phyloP scores from a whole-genome alignment of 2,113 vertebrate species.

The Pachypanchax playfairii region DNA sequence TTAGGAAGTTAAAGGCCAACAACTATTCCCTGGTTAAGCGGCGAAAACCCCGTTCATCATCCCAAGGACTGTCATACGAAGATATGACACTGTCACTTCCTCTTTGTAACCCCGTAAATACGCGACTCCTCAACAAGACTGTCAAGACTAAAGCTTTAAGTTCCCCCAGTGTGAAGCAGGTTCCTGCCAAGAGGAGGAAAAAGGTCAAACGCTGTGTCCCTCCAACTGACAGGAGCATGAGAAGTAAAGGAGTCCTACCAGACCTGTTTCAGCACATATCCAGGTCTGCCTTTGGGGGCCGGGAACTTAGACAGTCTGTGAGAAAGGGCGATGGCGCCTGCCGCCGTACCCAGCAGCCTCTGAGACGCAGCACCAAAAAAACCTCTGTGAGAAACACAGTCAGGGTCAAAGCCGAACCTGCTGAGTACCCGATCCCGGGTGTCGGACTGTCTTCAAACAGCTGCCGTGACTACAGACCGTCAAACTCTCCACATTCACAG shows the following conservation, averaged over 20 bases:
- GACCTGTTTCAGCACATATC: constrained; percentile 56
- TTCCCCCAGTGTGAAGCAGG: constrained; percentile 16
- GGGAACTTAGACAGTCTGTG: constrained; percentile 64
- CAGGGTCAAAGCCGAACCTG: constrained; percentile 73
- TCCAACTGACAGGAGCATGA: constrained; percentile 71
- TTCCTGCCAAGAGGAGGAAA: constrained; percentile 53
- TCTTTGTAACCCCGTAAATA: constrained; percentile 73
- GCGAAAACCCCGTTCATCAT: constrained; percentile 69
- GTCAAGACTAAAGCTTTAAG: constrained; percentile 61
- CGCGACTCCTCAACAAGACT: constrained; percentile 61
- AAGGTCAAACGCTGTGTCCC: constrained; percentile 11
- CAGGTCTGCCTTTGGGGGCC: constrained; percentile 23
- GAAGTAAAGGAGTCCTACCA: constrained; percentile 63
- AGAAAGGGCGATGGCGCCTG: constrained; percentile 32
- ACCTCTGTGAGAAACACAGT: constrained; percentile 42
- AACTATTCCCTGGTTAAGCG: constrained; percentile 81
- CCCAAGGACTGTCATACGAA: constrained; percentile 33
- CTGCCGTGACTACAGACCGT: background rate
- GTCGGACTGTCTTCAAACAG: constrained; percentile 15
- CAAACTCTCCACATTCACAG: constrained; percentile 21
- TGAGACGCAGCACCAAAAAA: constrained; percentile 23
- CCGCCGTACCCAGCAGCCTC: constrained; percentile 27
- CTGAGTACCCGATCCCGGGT: constrained; percentile 66
- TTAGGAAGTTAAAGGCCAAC: constrained; percentile 82
- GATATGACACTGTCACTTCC: constrained; percentile 65